Base-by-base conservation (phyloP, 2,797 vertebrate species). In the Acrossocheilus wenchowensis region DNA sequence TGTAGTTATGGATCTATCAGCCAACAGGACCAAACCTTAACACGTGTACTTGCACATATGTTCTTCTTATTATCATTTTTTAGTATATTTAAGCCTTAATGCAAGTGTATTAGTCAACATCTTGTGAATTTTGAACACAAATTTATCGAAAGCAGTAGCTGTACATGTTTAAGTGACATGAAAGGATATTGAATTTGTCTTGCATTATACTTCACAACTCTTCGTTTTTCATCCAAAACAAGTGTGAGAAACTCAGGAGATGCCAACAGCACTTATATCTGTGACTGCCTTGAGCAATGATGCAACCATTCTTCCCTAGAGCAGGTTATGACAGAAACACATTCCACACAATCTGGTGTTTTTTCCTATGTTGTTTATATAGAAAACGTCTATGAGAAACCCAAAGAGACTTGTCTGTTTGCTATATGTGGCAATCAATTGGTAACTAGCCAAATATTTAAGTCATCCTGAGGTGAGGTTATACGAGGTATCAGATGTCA, bases 281-380 rank as follows among this genome's bases (percentile, higher is more conserved):
- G 11, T 62, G 17, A 43, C 30, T 52, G 78, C 57, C 43, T 54
- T 77, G 10, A 30, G n/a, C 52, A 64, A 64, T 73, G 82, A 83
- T 19, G 52, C 34, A 82, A 52, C 21, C n/a, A 30, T 73, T 11
- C 30, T 57, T 78, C 41, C 75, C 21, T 34, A 14, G 45, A 83
- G 64, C 87, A 78, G 78, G 87, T 84, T 64, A 50, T 54, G 78
- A 71, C 89, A 87, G 30, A 86, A 43, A 87, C 79, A 81, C 78
- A 84, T 73, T 62, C 73, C 84, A 68, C 15, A 80, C 23, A 84
- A 23, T 26, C 39, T 62, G 48, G 50, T 84, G 78, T 78, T 78
- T 48, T 39, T 79, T 34, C 41, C 14, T 19, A 12, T 45, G 36
- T 4, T 39, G 68, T 80, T 54, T 15, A 52, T 39, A 39, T 66